These are phyloP conservation scores for Champsocephalus esox DNA, from an alignment of 2,797 vertebrate species.

Conservation along the genomic window DNA sequence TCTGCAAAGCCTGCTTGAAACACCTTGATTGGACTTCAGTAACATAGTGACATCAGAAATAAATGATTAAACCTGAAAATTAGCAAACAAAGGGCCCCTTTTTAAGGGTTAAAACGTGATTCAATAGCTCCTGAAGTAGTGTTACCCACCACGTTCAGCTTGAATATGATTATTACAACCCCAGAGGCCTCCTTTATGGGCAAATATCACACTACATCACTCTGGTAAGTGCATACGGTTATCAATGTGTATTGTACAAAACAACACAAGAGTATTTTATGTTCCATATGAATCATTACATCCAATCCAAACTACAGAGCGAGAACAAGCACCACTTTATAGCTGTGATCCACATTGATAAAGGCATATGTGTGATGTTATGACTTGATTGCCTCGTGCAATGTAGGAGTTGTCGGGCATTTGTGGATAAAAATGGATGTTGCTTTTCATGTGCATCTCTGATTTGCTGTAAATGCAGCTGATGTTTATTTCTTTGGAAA, in stretches of 20 bases:
- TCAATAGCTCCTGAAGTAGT: conserved; percentile 24
- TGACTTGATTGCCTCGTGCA: conserved; percentile 42
- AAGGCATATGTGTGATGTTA: conserved; percentile 39
- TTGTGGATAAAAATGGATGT: conserved; percentile 54
- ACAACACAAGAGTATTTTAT: conserved; percentile 30
- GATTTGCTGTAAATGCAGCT: conserved; percentile 69
- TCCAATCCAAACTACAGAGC: conserved; percentile 8
- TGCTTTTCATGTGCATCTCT: conserved; percentile 47
- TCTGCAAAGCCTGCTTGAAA: too few relatives aligned
- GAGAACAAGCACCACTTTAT: conserved; percentile 36
- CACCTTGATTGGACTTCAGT: too few relatives aligned
- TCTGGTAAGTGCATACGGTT: conserved; percentile 4
- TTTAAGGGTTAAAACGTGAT: too few relatives aligned
- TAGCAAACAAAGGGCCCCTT: too few relatives aligned
- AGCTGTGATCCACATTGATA: conserved; percentile 15
- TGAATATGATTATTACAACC: conserved; percentile 52
- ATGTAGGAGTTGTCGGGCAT: conserved; percentile 41
- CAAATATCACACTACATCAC: conserved; percentile 30
- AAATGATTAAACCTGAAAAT: too few relatives aligned
- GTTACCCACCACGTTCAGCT: conserved; percentile 15
- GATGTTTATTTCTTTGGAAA: conserved; percentile 76
- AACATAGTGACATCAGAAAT: too few relatives aligned
- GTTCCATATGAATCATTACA: conserved; percentile 21
- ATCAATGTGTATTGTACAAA: conserved; percentile 41
- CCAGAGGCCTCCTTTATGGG: conserved; percentile 10